Evolutionary conservation across 1,140 invertebrate genomes (phyloP), one percentile per base, ranked within the genome.

Genomic region (Dendroctonus ponderosae): DNA sequence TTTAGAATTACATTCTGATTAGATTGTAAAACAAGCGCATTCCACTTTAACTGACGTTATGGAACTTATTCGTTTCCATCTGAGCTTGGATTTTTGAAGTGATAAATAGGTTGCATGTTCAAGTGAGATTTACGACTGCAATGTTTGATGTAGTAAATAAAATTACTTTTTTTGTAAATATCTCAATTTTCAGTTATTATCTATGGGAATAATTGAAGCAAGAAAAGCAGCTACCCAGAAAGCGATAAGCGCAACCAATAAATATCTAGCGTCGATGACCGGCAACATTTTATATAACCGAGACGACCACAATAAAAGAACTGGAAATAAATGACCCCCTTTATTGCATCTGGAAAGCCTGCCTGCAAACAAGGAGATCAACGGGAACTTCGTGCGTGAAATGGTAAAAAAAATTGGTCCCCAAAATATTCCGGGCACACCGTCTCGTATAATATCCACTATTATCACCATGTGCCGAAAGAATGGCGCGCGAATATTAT

Each of bases 321-420:
- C 9, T 4, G 44, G 37, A 50, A 61, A 61, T 61, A 61, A 61
- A 61, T 50, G 59, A 50, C 39, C 37, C 14, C 26, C 39, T 54
- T 54, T 63, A 63, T 63, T 63, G 42, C 61, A 54, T 63, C 48
- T 40, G 49, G 48, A 50, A 61, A 61, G 39, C 41, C 46, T 51
- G 59, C 26, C 61, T 75, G 70, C 72, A 62, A 70, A 74, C 70
- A 71, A 70, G 70, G 70, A 75, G 72, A 75, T 75, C 74, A 74
- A 75, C 72, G 72, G 70, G 67, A 54, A 64, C 61, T 74, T 60
- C 72, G 74, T 74, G 72, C 74, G 69, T 40, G 68, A 75, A 74
- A 75, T 74, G 62, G 70, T 68, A 49, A 68, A 75, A n/a, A 75
- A 75, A 75, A 73, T 73, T 71, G 70, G 71, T 69, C 67, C 67